Evolutionary conservation across 1,140 invertebrate genomes (phyloP).

Genomic region (Paraescarpia echinospica): DNA sequence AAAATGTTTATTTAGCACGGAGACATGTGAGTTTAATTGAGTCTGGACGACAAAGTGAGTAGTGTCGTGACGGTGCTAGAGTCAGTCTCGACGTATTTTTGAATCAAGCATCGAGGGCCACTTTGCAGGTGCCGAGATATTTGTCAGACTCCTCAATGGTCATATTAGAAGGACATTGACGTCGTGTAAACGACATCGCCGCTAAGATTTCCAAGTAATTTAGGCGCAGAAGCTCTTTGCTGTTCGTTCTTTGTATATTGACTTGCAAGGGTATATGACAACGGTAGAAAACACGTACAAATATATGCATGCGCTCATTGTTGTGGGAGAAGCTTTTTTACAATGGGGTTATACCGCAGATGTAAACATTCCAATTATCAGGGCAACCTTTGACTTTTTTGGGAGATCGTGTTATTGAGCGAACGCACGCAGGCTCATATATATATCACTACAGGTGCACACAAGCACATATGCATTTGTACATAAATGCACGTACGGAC

Average conservation of each 20-base stretch:
- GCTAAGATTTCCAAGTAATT: not conserved
- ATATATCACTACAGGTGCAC: too few species aligned
- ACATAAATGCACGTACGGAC: not conserved
- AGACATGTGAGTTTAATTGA: not conserved
- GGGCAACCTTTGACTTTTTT: not conserved
- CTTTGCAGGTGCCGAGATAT: not conserved
- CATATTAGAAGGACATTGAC: not conserved
- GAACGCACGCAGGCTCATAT: not conserved
- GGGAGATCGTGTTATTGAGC: not conserved
- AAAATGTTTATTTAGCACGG: not conserved
- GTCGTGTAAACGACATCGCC: not conserved
- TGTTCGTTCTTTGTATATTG: not conserved
- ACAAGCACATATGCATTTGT: not conserved
- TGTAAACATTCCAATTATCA: slow-evolving; percentile 1
- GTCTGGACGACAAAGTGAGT: not conserved
- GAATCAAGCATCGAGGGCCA: not conserved
- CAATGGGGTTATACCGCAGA: not conserved
- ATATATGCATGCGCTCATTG: not conserved
- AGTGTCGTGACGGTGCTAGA: not conserved
- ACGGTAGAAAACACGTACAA: not conserved
- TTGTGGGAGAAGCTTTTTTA: not conserved
- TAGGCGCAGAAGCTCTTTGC: not conserved
- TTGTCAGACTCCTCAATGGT: not conserved
- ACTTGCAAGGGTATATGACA: not conserved
- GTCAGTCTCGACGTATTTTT: not conserved